Evolutionary conservation across 2,888 invertebrate species (phyloP).

Genomic region (Halocaridina rubra): DNA sequence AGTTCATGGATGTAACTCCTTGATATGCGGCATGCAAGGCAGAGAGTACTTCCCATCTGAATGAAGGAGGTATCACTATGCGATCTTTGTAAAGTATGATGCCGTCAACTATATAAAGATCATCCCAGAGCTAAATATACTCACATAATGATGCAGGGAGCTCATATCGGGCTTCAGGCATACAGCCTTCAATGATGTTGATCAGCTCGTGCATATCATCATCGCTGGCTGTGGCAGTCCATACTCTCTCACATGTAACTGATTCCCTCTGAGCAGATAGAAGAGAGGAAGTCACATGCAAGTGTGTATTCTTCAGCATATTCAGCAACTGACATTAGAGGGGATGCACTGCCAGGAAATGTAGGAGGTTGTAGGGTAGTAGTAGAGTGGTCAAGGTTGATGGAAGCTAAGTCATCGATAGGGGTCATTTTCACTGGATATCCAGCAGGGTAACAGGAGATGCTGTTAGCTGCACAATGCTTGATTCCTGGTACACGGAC

Average conservation of each 20-base stretch:
- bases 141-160: neutral
- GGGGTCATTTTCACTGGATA: neutral
- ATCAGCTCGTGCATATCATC: neutral
- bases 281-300: too few relatives aligned
- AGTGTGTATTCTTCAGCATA: too few relatives aligned
- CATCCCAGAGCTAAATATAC: neutral
- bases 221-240: neutral
- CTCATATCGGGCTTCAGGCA: neutral
- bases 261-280: too few relatives aligned
- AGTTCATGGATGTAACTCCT: neutral
- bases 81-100: too few relatives aligned
- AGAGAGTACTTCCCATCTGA: too few relatives aligned
- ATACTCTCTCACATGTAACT: constrained; percentile 5
- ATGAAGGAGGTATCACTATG: too few relatives aligned
- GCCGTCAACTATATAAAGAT: neutral
- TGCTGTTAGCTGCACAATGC: neutral
- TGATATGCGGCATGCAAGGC: constrained; percentile 1
- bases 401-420: neutral
- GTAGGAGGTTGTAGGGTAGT: neutral
- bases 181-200: too few relatives aligned
- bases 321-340: too few relatives aligned
- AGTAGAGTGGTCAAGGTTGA: neutral
- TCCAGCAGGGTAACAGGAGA: neutral
- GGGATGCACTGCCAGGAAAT: neutral
- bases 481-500: neutral